Base-by-base conservation (phyloP, 1,140 invertebrate species). In the Radopholus similis region DNA sequence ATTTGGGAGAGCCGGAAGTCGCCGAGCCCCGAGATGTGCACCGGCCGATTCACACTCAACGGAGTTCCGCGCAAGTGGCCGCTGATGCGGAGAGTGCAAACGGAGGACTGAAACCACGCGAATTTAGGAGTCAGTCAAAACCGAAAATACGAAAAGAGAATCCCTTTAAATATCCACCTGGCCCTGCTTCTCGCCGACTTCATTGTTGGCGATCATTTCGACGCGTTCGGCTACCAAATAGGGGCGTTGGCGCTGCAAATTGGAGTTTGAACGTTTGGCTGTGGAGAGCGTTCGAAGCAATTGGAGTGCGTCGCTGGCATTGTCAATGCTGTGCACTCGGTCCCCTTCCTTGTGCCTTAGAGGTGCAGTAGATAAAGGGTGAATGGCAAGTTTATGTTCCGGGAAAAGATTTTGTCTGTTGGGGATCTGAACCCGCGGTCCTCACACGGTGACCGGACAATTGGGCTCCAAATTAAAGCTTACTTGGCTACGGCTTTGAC, bases 1-100 rank as follows among this genome's bases (percentile, higher is more conserved):
- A 96, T 91, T 82, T 89, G 88, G 2, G 84, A 85, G 87, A 97
- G 88, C 86, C 95, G 93, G 83, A 90, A 97, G 81, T 95, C 90
- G 42, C 92, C 93, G 81, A 91, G 88, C 0, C 91, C 92, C 57
- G 91, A 88, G 57, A 97, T 88, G 78, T 97, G 91, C 51, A 97
- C 85, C 54, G 96, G 85, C 72, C 21, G 30, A 51, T 97, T 95
- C 0, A 90, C 91, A 83, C 89, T 90, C 40, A 95, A 84, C 6
- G 89, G 84, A 73, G 88, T 86, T 0, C 91, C 90, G 77, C 90
- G 85, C 51, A 97, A 83, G 84, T 89, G 95, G 2, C 94, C 94
- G 66, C 89, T 89, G 1, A 96, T 83, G 84, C 89, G 89, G 32
- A 96, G 83, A 37, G 88, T 91, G 23, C 91, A 71, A 15, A n/a